Evolutionary conservation across 2,888 invertebrate genomes (phyloP), one percentile per base, ranked within the genome.

Genomic region (Standfussiana lucernea): DNA sequence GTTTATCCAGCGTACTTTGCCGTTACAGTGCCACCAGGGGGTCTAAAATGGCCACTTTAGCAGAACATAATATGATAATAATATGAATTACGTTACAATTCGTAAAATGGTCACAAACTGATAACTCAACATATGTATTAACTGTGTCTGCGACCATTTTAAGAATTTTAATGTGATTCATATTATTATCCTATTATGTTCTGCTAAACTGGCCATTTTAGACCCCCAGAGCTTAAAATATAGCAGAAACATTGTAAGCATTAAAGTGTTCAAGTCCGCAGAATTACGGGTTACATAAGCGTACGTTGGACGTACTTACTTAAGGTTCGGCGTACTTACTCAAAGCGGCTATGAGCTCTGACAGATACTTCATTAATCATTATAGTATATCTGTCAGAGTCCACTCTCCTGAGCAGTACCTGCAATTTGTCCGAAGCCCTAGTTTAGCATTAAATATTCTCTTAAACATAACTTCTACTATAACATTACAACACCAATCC

Each of bases 401-500:
- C n/a, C n/a, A 40, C n/a, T 1, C n/a, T 37, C n/a, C 37, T 64
- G 10, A 61, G 11, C 5, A 21, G 32, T 8, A 10, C 21, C 1
- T 32, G 32, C 1, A 35, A 35, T 61, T 61, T 10, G 4, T 18
- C 32, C 18, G 28, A n/a, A n/a, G n/a, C n/a, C n/a, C n/a, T n/a
- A 40, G 40, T 40, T 37, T 10, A 40, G 40, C 40, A 40, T 37
- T 37, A 4, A 37, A 37, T 11, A 24, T 53, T n/a, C 13, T 47
- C 24, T 47, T 2, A 24, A 47, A 47, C 11, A 45, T 18, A 13
- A 62, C 56, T 50, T 61, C 28, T 8, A 35, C 47, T 77, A 56
- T 15, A 37, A 59, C 47, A 59, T 77, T 18, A 47, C 50, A 61
- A 15, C 32, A 66, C 42, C 67, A 84, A 73, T 72, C 59, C 71